phyloP scores from a whole-genome alignment of 2,797 vertebrate genomes.

The Erpetoichthys calabaricus region DNA sequence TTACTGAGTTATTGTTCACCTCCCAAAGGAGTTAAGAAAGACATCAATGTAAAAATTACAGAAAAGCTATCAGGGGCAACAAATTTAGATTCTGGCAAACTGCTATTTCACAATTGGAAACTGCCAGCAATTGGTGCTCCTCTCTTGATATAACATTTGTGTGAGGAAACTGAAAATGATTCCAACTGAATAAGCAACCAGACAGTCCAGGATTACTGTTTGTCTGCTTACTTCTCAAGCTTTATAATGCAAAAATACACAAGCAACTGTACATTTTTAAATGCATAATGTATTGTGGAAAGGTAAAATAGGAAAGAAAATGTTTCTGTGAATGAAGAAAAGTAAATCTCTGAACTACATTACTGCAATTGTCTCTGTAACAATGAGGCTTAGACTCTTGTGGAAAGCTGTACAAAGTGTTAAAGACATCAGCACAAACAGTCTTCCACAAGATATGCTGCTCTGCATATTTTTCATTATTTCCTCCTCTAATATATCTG shows the following conservation, averaged over 20 bases:
- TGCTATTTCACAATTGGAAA: constrained; percentile 16
- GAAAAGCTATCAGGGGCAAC: constrained; percentile 26
- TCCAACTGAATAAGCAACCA: not conserved
- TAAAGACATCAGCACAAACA: too few relatives aligned
- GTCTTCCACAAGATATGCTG: too few relatives aligned
- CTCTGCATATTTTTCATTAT: too few relatives aligned
- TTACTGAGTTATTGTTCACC: constrained; percentile 22
- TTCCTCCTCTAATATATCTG: too few relatives aligned
- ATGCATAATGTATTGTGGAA: not conserved
- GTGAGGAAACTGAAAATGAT: too few relatives aligned
- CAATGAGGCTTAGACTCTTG: too few relatives aligned
- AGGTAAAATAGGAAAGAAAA: not conserved
- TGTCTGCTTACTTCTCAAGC: too few relatives aligned
- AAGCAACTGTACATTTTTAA: too few relatives aligned
- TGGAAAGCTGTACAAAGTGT: too few relatives aligned
- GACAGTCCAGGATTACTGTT: not conserved
- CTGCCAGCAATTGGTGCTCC: constrained; percentile 17
- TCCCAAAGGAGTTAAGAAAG: constrained; percentile 22
- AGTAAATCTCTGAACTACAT: too few relatives aligned
- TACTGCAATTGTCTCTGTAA: too few relatives aligned
- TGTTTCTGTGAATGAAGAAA: not conserved
- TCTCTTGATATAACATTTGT: not conserved
- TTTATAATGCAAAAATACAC: too few relatives aligned
- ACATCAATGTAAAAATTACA: constrained; percentile 24
- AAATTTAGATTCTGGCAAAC: constrained; percentile 26